Evolutionary conservation across 2,113 vertebrate genomes (phyloP).

Genomic region (Strix aluco): DNA sequence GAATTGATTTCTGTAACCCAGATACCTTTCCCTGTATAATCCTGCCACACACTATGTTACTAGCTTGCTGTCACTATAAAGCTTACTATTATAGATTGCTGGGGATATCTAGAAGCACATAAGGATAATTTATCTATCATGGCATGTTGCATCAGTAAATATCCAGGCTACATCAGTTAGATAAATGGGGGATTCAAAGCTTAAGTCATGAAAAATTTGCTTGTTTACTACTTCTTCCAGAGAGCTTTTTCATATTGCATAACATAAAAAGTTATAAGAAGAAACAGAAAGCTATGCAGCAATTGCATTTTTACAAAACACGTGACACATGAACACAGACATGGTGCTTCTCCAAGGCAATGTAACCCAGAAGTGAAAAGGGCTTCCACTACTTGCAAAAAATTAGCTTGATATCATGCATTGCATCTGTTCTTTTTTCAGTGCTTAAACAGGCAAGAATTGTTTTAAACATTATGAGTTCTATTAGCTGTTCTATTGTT

Average conservation of each 20-base stretch:
- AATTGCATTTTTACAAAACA: background rate
- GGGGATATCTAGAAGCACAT: background rate
- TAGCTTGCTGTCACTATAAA: constrained; percentile 15
- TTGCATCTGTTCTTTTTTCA: background rate
- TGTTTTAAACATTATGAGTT: background rate
- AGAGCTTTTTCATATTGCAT: background rate
- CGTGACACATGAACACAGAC: background rate
- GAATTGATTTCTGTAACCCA: constrained; percentile 41
- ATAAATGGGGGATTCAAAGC: background rate
- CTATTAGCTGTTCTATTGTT: background rate
- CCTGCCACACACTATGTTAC: background rate
- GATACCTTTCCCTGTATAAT: constrained; percentile 14
- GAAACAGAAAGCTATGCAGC: background rate
- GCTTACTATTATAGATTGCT: constrained; percentile 34
- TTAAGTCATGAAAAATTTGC: constrained; percentile 6
- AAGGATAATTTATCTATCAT: constrained; percentile 2
- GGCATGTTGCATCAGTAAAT: constrained; percentile 26
- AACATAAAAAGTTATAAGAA: background rate
- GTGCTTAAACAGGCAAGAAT: background rate
- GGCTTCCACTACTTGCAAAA: background rate
- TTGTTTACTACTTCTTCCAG: background rate
- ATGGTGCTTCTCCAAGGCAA: background rate
- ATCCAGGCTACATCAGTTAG: background rate
- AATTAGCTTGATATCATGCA: background rate
- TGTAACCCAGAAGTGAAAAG: background rate